Base-by-base conservation (phyloP, 1,140 invertebrate species). In the Zaprionus camerounensis region DNA sequence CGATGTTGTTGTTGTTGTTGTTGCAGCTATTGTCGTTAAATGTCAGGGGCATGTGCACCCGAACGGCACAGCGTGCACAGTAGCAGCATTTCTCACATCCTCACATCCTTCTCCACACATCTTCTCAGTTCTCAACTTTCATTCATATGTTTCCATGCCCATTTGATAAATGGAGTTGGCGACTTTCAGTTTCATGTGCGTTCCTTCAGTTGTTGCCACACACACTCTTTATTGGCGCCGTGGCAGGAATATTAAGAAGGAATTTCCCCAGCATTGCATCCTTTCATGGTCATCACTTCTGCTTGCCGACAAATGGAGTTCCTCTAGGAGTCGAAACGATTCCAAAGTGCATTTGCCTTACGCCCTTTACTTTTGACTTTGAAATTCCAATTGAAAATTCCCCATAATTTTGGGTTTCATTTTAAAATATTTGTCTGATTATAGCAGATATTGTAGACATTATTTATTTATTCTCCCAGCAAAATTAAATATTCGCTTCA, bases 41-140 rank as follows among this genome's bases (percentile, higher is more conserved):
- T 88, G 84, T 88, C 84, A 88, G 84, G 84, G 84, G 84, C 84
- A 88, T 88, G 77, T 87, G 83, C 70, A 78, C 69, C 82, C 81
- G 68, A 62, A 44, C 38, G 44, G 46, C 44, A 56, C 44, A 46
- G 51, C 7, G 36, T 34, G 41, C 71, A 68, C 38, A 49, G 31
- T 3, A 34, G 31, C 31, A 34, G 31, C 46, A 65, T 46, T 59
- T 22, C 34, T 28, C 20, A 15, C 4, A 13, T 51, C 44, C 46
- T 24, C 22, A 53, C 46, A n/a, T 51, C 56, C 51, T 62, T 62
- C 74, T 77, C 41, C 41, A 17, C 41, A 46, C 17, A 46, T 46
- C n/a, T n/a, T 17, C 3, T 3, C 36, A 72, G 49, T 64, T 64
- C 63, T 69, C 44, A 65, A 80, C 49, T 61, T 55, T 65, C 56